phyloP scores from a whole-genome alignment of 2,113 vertebrate species.

The Bubalus kerabau region DNA sequence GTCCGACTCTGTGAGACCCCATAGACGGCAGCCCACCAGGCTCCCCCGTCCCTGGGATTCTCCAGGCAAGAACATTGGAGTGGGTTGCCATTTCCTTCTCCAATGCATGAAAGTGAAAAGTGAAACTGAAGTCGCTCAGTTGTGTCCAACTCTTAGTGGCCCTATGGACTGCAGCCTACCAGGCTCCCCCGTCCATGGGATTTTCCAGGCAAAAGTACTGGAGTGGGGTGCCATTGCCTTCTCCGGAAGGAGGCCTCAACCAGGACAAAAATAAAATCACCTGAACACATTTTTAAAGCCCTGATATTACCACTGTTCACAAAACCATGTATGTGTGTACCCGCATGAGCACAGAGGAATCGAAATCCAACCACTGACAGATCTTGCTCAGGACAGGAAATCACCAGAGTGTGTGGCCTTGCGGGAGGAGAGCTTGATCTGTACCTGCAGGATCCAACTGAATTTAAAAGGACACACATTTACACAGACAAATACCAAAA shows the following conservation, averaged over 20 bases:
- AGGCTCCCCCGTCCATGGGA: too few species aligned
- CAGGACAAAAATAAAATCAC: not conserved
- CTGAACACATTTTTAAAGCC: not conserved
- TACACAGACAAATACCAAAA: not conserved
- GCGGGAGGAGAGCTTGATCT: not conserved
- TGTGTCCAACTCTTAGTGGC: too few species aligned
- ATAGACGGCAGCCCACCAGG: too few species aligned
- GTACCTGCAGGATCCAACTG: not conserved
- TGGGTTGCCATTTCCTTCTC: too few species aligned
- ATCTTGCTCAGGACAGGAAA: not conserved
- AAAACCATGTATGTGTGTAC: not conserved
- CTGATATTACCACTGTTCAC: not conserved
- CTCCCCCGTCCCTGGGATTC: too few species aligned
- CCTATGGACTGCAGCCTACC: too few species aligned
- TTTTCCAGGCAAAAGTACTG: too few species aligned
- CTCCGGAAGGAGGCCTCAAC: not conserved
- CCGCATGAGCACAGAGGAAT: not conserved
- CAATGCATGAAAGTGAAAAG: too few species aligned
- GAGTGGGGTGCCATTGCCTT: too few species aligned
- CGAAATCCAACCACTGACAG: not conserved
- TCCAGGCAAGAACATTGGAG: too few species aligned
- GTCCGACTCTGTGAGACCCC: too few species aligned
- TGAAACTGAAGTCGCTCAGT: too few species aligned
- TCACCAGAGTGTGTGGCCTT: not conserved
- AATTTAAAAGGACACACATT: not conserved